phyloP scores from a whole-genome alignment of 2,797 vertebrate species.

The Halcyon smyrnensis region DNA sequence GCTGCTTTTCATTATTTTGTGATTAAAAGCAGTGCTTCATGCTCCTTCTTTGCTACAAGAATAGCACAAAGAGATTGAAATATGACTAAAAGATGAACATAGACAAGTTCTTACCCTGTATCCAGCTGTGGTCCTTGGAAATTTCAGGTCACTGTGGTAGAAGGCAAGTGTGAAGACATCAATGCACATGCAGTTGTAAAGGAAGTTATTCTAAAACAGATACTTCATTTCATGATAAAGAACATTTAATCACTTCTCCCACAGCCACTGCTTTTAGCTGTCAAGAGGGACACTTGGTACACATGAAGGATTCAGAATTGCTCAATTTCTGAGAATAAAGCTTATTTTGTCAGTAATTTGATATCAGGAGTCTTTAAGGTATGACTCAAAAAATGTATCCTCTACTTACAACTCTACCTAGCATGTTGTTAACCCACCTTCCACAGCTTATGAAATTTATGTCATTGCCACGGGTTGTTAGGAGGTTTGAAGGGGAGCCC shows the following conservation, averaged over 20 bases:
- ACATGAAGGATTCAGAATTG: not conserved
- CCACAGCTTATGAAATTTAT: not conserved
- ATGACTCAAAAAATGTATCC: not conserved
- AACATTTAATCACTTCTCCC: not conserved
- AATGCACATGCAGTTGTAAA: not conserved
- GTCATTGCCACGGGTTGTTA: not conserved
- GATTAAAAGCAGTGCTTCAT: not conserved
- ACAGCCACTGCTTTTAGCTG: not conserved
- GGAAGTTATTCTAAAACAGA: not conserved
- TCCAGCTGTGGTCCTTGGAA: not conserved
- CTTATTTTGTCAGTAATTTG: not conserved
- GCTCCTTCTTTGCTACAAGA: not conserved
- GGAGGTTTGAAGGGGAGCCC: not conserved
- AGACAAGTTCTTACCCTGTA: not conserved
- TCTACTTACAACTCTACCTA: not conserved
- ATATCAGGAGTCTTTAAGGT: not conserved
- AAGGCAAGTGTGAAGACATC: not conserved
- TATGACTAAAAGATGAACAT: not conserved
- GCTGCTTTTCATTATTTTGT: not conserved
- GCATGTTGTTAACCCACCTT: not conserved
- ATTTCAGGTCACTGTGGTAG: not conserved
- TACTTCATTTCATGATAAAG: not conserved
- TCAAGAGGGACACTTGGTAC: not conserved
- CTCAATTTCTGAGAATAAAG: not conserved
- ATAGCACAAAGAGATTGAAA: not conserved